Base-by-base conservation (phyloP, 2,888 invertebrate genomes). In the Tuberolachnus salignus region DNA sequence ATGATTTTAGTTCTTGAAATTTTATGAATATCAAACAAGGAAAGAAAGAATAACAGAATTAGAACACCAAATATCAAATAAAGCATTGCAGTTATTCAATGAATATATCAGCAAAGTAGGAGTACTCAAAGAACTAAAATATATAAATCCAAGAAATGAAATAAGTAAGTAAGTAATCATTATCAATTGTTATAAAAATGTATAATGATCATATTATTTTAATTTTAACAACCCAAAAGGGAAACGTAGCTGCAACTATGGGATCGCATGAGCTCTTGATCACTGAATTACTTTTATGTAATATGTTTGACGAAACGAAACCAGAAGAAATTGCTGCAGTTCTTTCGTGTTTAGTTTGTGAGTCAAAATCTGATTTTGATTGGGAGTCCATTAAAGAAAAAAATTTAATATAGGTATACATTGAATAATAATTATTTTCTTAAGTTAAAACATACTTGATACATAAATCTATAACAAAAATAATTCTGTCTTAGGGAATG, bases 311-410 rank as follows among this genome's bases (percentile, higher is more conserved):
- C 0, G 91, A 94, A 83, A 89, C 95, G 81, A 90, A 91, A 81
- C 93, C 96, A 0, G 92, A 94, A 0, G 97, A 98, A 87, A 96
- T 98, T 64, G 98, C 97, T 0, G 97, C 98, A 0, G 85, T 98
- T 57, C 87, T 99, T 57, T 98, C 98, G 0, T 92, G 94, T 72
- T 89, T 98, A 82, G 97, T 99, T 57, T 98, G 95, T 86, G 95
- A 97, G 87, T 92, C 92, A 74, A 92, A 92, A 84, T 90, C 89
- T 0, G 88, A 90, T 1, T 88, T 81, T 44, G 63, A 67, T 44
- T 42, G 44, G 11, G 80, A 88, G 59, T 91, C 90, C 16, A 86
- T 86, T 11, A 85, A 92, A 3, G 88, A 89, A 0, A 88, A 88
- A 34, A 88, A 88, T 73, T 85, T 94, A 55, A 86, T 88, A 81